Base-by-base conservation (phyloP, 1,140 invertebrate species). In the Pogonus chalceus region DNA sequence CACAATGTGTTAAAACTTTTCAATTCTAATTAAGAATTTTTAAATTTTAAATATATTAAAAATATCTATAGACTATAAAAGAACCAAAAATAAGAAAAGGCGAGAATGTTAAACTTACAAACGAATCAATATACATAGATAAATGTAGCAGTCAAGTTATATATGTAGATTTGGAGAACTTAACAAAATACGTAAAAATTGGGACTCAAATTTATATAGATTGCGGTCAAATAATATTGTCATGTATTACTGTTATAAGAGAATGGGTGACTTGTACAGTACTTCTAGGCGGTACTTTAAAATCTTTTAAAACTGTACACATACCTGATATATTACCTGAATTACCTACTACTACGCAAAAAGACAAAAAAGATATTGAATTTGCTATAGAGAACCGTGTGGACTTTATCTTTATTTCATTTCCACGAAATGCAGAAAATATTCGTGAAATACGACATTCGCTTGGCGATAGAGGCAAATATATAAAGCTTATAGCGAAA, bases 321-420 rank as follows among this genome's bases (percentile, higher is more conserved):
- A 75, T 98, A n/a, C 95, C 94, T 1, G 93, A 92, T 14, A 82
- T 93, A 1, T 83, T 90, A 0, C 92, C 97, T 0, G 95, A 98
- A 73, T 73, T 98, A 56, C 95, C 95, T 9, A 93, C 94, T 21
- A 93, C 98, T n/a, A n/a, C n/a, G n/a, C n/a, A 96, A 66, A 97
- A 96, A 69, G 96, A 98, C 68, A 93, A 88, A 65, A 79, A 84
- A 23, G 96, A 98, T 72, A 74, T 98, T 23, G 69, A 83, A 50
- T 96, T 98, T 68, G 96, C 92, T 1, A 90, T 98, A n/a, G 87
- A 96, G 60, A 88, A 95, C 69, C 85, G 84, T 37, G 80, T 87
- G 10, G 84, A 88, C 61, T 86, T 87, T 73, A 71, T 88, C 23
- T 88, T 87, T 69, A 84, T 84, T 1, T 85, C 83, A 2, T 87